Percentiles rank a stretch among this genome's conserved stretches.
These are phyloP conservation scores for Pseudochirops cupreus DNA, from an alignment of 2,797 vertebrate genomes.

Conservation along the genomic window DNA sequence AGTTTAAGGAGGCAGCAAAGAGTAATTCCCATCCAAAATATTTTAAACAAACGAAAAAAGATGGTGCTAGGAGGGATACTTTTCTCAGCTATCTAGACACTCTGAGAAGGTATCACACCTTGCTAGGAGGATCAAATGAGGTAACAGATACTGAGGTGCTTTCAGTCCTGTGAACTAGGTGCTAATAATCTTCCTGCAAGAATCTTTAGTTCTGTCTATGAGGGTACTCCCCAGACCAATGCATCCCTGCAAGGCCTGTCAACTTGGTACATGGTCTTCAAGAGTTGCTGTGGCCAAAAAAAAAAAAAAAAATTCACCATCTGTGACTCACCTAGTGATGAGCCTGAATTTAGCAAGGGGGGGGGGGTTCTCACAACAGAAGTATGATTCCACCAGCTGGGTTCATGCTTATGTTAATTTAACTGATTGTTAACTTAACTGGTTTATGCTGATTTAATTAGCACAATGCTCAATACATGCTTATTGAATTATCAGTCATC, in stretches of 20 bases:
- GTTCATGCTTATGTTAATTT: background rate
- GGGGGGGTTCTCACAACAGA: background rate
- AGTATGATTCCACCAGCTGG: background rate
- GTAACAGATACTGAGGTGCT: background rate
- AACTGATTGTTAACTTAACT: too few relatives aligned
- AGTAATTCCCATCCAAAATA: background rate
- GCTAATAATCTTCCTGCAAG: background rate
- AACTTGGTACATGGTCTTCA: background rate
- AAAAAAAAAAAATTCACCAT: background rate
- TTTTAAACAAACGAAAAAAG: background rate
- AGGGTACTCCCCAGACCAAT: background rate
- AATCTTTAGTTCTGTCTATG: background rate
- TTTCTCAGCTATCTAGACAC: background rate
- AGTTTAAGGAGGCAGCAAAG: background rate
- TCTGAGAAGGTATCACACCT: background rate
- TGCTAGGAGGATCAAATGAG: background rate
- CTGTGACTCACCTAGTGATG: background rate
- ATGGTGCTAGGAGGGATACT: background rate
- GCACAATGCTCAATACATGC: background rate
- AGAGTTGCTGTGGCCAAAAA: background rate
- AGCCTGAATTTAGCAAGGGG: background rate
- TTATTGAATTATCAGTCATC: background rate
- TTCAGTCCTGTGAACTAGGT: background rate
- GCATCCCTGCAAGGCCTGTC: background rate
- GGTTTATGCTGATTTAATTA: background rate